Base-by-base conservation (phyloP, 2,113 vertebrate species). In the Pangasianodon gigas region DNA sequence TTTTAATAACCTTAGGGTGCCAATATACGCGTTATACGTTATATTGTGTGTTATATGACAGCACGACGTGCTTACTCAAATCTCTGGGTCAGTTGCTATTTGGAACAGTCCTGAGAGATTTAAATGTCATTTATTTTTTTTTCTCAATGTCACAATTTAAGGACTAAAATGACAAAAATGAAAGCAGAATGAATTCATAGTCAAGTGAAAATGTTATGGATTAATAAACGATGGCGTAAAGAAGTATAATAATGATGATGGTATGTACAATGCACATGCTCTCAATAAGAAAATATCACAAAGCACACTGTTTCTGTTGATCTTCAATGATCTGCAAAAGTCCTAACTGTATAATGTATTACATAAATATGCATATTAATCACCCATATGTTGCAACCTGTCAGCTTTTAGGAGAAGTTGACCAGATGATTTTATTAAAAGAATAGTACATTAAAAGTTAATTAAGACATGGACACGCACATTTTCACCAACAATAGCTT, bases 381-480 rank as follows among this genome's bases (percentile, higher is more conserved):
- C 24, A 48, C 4, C 4, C 4, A 52, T 16, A 80, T 80, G 52
- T 16, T 18, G 13, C 86, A 37, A 56, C 51, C 29, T 60, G 13
- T 18, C 51, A 56, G 13, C 4, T 32, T 87, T 87, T 26, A 10
- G n/a, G 21, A 62, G 9, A 87, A 58, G 48, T 71, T 24, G 9
- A 51, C 29, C 44, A 37, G 60, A 2, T 85, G 81, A 67, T 46
- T 82, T 81, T 88, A 89, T 89, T 89, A 74, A 58, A 84, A 82
- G 2, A 52, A 54, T 46, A 44, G 29, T 41, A 56, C n/a, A 60
- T 77, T 46, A 80, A n/a, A 46, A 89, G 26, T 32, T 16, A 60
- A 75, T 26, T 44, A 26, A 26, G 41, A 54, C 56, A 54, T 26
- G 11, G 52, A 75, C 32, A 62, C 14, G 82, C 74, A 85, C 46